Evolutionary conservation across 2,113 vertebrate genomes (phyloP), one percentile per base, ranked within the genome.

Genomic region (Ancistrus triradiatus): DNA sequence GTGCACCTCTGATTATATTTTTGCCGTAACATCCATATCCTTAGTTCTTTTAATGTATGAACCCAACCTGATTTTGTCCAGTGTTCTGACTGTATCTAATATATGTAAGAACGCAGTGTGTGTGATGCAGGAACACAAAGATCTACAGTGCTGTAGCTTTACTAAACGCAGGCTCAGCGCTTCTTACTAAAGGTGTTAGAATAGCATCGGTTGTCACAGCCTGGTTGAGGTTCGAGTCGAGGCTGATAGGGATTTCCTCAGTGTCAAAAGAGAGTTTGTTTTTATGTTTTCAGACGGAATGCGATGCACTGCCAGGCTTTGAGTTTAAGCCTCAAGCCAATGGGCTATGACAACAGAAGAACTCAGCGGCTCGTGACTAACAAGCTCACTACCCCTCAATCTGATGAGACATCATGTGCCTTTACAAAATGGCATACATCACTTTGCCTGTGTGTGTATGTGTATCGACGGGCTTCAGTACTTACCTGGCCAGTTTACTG

Each of bases 401-500:
- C 33, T 59, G 51, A 62, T 53, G 57, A 70, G 42, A 53, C 15
- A 58, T 5, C 21, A 49, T 24, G 14, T 37, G 9, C 21, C n/a
- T 60, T 49, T 58, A 48, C 42, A 47, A 40, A 62, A 14, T 47
- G 19, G 24, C 22, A 44, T 0, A 10, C 19, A 38, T n/a, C 15
- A 44, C 13, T 48, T 57, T 66, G 58, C 24, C 31, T 47, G 27
- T 47, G 47, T 63, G 59, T 40, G 13, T 35, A 19, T 73, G 5
- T 21, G 7, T 3, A 21, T 56, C 50, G 73, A 40, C 10, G 50
- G 46, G 55, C 70, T 13, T 40, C 21, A 35, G 10, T 46, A 67
- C 64, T 69, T 81, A 88, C 85, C 83, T 89, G 76, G 89, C 87
- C 77, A 87, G 74, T 59, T 90, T 87, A 74, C 76, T 80, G 52